Evolutionary conservation across 2,113 vertebrate species (phyloP), one percentile per base, ranked within the genome.

Genomic region (Archilochus colubris): DNA sequence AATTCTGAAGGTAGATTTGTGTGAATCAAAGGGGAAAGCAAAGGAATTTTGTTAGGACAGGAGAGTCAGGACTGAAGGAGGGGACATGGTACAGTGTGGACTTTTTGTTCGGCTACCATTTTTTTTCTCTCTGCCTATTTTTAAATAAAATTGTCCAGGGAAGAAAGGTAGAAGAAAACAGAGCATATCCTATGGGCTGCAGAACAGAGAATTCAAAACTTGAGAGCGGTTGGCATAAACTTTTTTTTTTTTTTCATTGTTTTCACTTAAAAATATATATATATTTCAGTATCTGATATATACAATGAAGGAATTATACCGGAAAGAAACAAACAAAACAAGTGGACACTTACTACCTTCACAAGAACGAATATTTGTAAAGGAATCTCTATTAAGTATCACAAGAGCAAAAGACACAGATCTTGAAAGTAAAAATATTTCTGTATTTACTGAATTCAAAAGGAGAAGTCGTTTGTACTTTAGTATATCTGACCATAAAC

Each of bases 1-100:
- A 95, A 97, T 84, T 89, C 87, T 81, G 97, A 96, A 97, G 97
- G 97, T 96, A 96, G 95, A 91, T 96, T 94, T 96, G 94, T 83
- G 95, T 54, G 82, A 93, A 97, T 97, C 96, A 97, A 96, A 97
- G 90, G 57, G 84, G 87, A 91, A 95, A 95, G 92, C 79, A 95
- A 78, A 95, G 93, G 94, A 96, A 92, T 97, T 84, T 85, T 94
- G 83, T 89, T 83, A 89, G 93, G 96, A 95, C 78, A 96, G 96
- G 94, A 93, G 90, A 74, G 40, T 91, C 36, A 22, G 79, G n/a
- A 57, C 80, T 95, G 86, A 75, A 83, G 91, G 76, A 95, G 87
- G 81, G 76, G 59, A 79, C 14, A 13, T 4, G 17, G 66, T 8
- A 16, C 10, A 21, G 11, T 2, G 19, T 57, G 53, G 64, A 78